Evolutionary conservation across 2,113 vertebrate species (phyloP), one percentile per base, ranked within the genome.

Genomic region (Pampusana beccarii): DNA sequence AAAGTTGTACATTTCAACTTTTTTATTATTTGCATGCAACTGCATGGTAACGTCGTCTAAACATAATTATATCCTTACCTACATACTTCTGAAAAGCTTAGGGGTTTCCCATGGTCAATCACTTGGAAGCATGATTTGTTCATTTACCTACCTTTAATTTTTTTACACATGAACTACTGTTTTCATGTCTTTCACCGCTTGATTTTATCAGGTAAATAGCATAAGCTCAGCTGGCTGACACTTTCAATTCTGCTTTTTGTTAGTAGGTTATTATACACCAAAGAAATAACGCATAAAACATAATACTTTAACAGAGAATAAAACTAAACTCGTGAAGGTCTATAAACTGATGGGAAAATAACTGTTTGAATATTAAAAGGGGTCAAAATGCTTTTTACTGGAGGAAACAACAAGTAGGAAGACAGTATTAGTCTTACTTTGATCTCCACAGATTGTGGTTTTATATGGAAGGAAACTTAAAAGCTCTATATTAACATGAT

Each of bases 101-200:
- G 4, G 14, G 38, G 56, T 66, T 92, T 93, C 86, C 73, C 69
- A 80, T 48, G n/a, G 71, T 95, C 85, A 86, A 4, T 80, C 33
- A 57, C 65, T 80, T 83, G 60, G 71, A 97, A 94, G 29, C 31
- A 95, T 86, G 61, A 95, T 97, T 97, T 95, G 96, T 87, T 94
- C 21, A 93, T 95, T 95, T 73, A 70, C 74, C 10, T 5, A 25
- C 24, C 33, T 73, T 62, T 44, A 28, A 31, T 18, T 79, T 92
- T 82, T 95, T 96, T 72, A 74, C 51, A 84, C 54, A 71, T 56
- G 61, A 96, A 89, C 75, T 93, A 69, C 64, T 65, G 51, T 75
- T 46, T 94, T 95, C 31, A 6, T 81, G 86, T 95, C 78, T 94
- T 78, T 60, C 13, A 53, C 34, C 15, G 38, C 66, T 94, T 87